phyloP scores from a whole-genome alignment of 2,113 vertebrate genomes.

The Bubo bubo region DNA sequence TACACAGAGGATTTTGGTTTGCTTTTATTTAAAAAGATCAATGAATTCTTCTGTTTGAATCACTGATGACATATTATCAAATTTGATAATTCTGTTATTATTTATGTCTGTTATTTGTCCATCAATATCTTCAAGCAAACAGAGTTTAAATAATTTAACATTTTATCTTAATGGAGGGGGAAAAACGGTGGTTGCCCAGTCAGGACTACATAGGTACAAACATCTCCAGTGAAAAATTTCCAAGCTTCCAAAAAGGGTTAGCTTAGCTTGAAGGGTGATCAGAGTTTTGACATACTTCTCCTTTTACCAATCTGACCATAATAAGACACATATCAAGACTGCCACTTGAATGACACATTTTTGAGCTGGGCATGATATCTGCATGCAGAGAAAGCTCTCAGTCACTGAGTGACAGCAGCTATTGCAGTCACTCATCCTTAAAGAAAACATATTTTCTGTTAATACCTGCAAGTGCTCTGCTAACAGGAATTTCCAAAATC shows the following conservation, averaged over 20 bases:
- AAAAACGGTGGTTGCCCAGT: neutral
- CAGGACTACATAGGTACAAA: neutral
- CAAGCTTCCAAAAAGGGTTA: neutral
- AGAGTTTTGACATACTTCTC: neutral
- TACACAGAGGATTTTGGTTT: neutral
- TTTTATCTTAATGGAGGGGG: neutral
- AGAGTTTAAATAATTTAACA: neutral
- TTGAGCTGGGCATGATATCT: neutral
- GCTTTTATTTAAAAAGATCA: neutral
- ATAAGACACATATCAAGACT: neutral
- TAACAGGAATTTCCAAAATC: conserved; percentile 39
- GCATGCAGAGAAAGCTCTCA: neutral
- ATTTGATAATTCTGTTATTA: neutral
- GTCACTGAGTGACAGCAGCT: neutral
- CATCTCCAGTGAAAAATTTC: neutral
- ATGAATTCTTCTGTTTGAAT: neutral
- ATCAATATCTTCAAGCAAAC: neutral
- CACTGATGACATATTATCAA: neutral
- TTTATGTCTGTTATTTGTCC: neutral
- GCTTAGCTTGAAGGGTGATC: neutral
- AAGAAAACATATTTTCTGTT: conserved; percentile 35
- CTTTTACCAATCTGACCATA: neutral
- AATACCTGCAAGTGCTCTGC: neutral
- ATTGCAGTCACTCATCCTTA: conserved; percentile 4
- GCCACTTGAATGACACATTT: neutral